Evolutionary conservation across 2,888 invertebrate species (phyloP).

Genomic region (Nasonia oneida): DNA sequence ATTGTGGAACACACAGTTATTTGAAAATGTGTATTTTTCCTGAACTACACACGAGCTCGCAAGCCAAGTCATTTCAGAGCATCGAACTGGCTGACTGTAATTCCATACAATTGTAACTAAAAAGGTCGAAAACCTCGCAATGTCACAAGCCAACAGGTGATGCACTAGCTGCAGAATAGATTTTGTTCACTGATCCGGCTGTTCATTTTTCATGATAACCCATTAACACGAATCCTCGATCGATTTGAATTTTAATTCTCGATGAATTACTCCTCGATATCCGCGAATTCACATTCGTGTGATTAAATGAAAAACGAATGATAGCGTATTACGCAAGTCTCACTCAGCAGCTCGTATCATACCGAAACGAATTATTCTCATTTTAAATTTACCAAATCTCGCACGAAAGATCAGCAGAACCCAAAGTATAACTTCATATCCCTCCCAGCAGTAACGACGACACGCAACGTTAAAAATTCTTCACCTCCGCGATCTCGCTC

Average conservation of each 20-base stretch:
- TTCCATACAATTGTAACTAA: not conserved
- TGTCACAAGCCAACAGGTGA: constrained; percentile 53
- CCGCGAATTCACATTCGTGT: too few relatives aligned
- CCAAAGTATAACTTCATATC: not conserved
- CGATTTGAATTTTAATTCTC: not conserved
- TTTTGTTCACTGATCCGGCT: not conserved
- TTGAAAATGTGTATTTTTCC: not conserved
- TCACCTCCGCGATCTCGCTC: constrained; percentile 55
- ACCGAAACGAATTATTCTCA: too few relatives aligned
- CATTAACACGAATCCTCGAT: not conserved
- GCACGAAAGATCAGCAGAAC: not conserved
- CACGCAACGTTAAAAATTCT: constrained; percentile 66
- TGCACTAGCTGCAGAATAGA: not conserved
- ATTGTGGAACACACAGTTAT: too few relatives aligned
- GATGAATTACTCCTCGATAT: too few relatives aligned
- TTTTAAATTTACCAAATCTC: too few relatives aligned
- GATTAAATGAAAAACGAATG: too few relatives aligned
- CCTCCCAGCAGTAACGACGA: constrained; percentile 52
- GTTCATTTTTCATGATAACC: not conserved
- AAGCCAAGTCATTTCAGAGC: not conserved
- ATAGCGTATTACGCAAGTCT: too few relatives aligned
- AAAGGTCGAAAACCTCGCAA: constrained; percentile 45
- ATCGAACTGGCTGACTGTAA: not conserved
- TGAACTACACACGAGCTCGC: not conserved
- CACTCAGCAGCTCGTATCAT: too few relatives aligned